Base-by-base conservation (phyloP, 2,797 vertebrate genomes). In the Clarias fuscus region DNA sequence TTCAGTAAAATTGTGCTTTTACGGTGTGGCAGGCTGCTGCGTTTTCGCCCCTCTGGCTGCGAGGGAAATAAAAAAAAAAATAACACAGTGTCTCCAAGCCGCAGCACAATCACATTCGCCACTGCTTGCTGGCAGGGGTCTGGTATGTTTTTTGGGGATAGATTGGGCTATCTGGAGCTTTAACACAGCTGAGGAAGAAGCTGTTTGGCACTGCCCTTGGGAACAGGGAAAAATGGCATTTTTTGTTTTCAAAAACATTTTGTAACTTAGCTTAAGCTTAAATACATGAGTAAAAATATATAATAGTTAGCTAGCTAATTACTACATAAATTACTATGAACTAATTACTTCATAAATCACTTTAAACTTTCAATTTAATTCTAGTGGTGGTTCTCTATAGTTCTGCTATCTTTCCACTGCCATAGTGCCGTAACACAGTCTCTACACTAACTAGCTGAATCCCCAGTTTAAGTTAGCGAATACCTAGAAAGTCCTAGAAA, bases 1-100 rank as follows among this genome's bases (percentile, higher is more conserved):
- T 93, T 93, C 86, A 90, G 64, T 84, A 88, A 89, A 89, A 88
- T 86, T 79, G 61, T 48, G 22, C 83, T 88, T 53, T 87, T 78
- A 86, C 85, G 85, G 67, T 85, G 88, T 86, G 89, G 84, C 84
- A 83, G 84, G 88, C 67, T 20, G 73, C 59, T 17, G n/a, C 58
- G 56, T 76, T 70, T 53, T 70, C 72, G 20, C 70, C 33, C 70
- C 80, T 86, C 27, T 13, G 83, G 84, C 76, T 83, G 83, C 15
- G 53, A 79, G 82, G 20, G 33, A 86, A 58, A 79, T 84, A 30
- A 53, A 58, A 40, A 56, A 48, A 30, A 48, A 65, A 40, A 56
- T 82, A 89, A 80, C 75, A 43, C 75, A 7, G 18, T 18, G 64
- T 78, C 40, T 24, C 62, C 65, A 5, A n/a, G 62, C 77, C 30